phyloP scores from a whole-genome alignment of 2,113 vertebrate species.

The Bubalus kerabau region DNA sequence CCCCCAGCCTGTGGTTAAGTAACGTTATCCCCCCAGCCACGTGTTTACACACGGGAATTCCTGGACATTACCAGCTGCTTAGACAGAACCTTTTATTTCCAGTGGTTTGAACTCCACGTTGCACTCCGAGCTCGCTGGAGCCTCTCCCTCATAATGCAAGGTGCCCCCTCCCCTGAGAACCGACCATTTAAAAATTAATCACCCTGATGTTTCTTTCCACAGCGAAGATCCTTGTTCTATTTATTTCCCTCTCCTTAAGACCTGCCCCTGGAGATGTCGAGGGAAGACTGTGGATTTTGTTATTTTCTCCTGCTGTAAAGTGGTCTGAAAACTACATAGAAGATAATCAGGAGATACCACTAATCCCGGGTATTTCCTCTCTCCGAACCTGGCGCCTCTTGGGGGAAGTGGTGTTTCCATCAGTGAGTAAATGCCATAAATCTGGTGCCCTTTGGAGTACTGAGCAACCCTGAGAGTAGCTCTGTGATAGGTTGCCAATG shows the following conservation, averaged over 20 bases:
- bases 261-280: background rate
- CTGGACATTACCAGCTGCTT: background rate
- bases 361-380: background rate
- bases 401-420: background rate
- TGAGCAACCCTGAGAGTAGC: background rate
- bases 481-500: background rate
- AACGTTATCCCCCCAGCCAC: background rate
- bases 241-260: background rate
- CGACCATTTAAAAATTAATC: background rate
- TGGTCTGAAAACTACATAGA: background rate
- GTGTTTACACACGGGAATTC: background rate
- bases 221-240: background rate
- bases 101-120: background rate
- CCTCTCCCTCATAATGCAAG: background rate
- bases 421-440: rapidly evolving
- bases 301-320: background rate
- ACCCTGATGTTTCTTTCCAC: background rate
- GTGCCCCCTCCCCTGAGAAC: background rate
- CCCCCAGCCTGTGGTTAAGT: background rate
- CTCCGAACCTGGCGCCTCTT: rapidly evolving
- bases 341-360: background rate
- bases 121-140: background rate
- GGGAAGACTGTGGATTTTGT: background rate
- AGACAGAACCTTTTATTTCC: background rate
- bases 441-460: background rate